These are phyloP conservation scores for Mionectes olivaceus DNA, from an alignment of 2,797 vertebrate genomes.

Conservation along the genomic window DNA sequence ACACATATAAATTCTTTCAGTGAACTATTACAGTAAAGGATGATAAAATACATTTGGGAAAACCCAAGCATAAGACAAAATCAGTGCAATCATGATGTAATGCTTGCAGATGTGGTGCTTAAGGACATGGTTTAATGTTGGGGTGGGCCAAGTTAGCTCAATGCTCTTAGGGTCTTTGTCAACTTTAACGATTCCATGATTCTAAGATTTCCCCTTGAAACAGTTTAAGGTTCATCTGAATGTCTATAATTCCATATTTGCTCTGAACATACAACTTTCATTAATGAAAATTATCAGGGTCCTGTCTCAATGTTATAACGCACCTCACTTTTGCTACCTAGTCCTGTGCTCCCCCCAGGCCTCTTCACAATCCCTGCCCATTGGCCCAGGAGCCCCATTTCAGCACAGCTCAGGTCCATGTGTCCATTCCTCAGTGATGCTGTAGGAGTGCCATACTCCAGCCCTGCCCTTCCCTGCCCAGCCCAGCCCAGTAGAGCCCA, in stretches of 20 bases:
- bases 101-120: not conserved
- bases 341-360: fast-evolving
- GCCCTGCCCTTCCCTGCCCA: not conserved
- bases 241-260: not conserved
- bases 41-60: not conserved
- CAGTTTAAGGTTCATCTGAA: not conserved
- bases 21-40: not conserved
- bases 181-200: not conserved
- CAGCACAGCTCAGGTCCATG: not conserved
- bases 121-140: not conserved
- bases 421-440: not conserved
- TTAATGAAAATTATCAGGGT: not conserved
- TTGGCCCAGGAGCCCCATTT: not conserved
- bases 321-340: not conserved
- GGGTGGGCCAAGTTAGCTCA: not conserved
- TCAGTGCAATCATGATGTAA: not conserved
- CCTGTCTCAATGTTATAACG: not conserved
- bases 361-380: fast-evolving
- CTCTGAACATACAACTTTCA: not conserved
- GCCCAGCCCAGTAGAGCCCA: not conserved
- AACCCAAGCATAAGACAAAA: not conserved
- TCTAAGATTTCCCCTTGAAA: not conserved
- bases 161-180: not conserved
- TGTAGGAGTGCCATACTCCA: fast-evolving
- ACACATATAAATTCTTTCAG: not conserved